These are phyloP conservation scores for Hydrochoerus hydrochaeris DNA, from an alignment of 2,113 vertebrate species.

Conservation along the genomic window DNA sequence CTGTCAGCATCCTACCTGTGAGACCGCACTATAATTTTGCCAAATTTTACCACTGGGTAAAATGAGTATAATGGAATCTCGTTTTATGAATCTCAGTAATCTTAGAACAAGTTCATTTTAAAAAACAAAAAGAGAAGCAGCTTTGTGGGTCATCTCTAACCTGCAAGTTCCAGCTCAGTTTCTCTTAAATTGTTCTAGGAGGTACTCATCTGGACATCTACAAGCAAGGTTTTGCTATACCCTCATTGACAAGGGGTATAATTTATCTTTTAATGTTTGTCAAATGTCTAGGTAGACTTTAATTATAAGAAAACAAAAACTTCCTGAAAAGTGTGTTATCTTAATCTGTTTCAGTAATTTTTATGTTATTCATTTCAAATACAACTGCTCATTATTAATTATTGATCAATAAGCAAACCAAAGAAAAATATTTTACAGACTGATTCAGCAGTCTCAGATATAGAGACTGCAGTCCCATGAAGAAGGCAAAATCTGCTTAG, in stretches of 20 bases:
- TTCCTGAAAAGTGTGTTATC: background rate
- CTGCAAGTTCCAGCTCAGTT: background rate
- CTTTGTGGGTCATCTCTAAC: background rate
- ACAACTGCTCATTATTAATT: slow-evolving; percentile 2
- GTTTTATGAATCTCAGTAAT: background rate
- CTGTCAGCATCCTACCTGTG: background rate
- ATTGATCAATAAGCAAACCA: background rate
- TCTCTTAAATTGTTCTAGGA: background rate
- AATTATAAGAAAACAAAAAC: background rate
- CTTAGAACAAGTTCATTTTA: background rate
- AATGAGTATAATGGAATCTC: no score
- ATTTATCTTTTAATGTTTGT: background rate
- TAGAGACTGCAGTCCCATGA: background rate
- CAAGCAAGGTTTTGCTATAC: background rate
- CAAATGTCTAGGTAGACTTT: background rate
- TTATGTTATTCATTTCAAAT: background rate
- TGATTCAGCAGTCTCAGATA: background rate
- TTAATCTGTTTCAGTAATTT: slow-evolving; percentile 25
- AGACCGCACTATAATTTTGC: background rate
- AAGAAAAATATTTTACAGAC: background rate
- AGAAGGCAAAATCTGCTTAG: background rate
- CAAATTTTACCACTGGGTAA: background rate
- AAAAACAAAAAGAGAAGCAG: background rate
- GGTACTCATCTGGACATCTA: background rate
- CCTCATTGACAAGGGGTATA: background rate